phyloP scores from a whole-genome alignment of 2,888 invertebrate species.

The Polymixis lichenea region DNA sequence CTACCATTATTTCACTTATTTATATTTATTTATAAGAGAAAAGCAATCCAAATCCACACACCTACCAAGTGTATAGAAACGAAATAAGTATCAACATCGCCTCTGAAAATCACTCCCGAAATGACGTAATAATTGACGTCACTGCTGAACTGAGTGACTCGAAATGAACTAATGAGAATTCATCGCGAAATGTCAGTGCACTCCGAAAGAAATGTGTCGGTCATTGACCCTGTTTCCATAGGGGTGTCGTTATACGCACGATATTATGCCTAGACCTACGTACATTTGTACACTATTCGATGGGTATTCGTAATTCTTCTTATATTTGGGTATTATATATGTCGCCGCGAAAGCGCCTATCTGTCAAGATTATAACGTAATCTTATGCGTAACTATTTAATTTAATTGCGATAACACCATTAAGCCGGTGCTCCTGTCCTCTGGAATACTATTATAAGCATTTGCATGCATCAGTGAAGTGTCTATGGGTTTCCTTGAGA shows the following conservation, averaged over 20 bases:
- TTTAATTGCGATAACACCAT: no score
- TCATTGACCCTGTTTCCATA: conserved; percentile 50
- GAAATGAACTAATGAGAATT: conserved; percentile 51
- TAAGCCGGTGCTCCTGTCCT: no score
- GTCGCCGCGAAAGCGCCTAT: no score
- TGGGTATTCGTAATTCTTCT: no score
- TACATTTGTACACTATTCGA: no score
- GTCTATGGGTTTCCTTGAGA: no score
- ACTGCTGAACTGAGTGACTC: conserved; percentile 25
- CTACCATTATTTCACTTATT: background rate
- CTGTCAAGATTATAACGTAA: no score
- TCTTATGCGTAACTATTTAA: no score
- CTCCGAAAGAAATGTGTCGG: conserved; percentile 56
- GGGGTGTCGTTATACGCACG: conserved; percentile 22
- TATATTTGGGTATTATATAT: no score
- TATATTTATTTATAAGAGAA: background rate
- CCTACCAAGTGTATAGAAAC: background rate
- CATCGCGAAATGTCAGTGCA: conserved; percentile 58
- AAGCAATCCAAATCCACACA: background rate
- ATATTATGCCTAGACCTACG: background rate
- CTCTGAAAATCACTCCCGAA: conserved; percentile 25
- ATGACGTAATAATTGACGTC: conserved; percentile 50
- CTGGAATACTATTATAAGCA: no score
- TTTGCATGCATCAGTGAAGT: no score
- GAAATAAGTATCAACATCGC: background rate